Conservation (phyloP, 2,113 vertebrate genomes). For the Leucoraja erinaceus region DNA sequence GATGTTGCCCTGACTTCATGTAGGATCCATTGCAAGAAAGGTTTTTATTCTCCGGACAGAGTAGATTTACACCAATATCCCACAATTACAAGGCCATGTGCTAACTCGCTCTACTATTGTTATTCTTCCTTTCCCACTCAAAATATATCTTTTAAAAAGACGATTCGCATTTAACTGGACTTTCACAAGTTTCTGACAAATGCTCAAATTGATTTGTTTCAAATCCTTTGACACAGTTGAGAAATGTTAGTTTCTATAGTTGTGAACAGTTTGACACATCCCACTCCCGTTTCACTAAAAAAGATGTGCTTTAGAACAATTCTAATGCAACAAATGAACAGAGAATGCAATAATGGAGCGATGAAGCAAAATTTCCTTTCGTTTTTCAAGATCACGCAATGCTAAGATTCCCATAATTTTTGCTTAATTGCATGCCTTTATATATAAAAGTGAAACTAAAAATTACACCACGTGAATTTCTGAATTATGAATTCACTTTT, state of each 20-base stretch:
- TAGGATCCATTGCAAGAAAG: not conserved
- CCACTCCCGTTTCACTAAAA: not conserved
- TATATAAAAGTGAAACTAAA: not conserved
- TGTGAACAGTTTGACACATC: not conserved
- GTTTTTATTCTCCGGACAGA: not conserved
- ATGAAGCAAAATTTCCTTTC: not conserved
- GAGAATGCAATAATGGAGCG: not conserved
- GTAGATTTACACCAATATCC: not conserved
- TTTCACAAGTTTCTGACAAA: not conserved
- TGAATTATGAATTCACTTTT: not conserved
- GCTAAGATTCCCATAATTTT: not conserved
- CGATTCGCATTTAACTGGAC: not conserved
- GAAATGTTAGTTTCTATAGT: not conserved
- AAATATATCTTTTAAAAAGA: not conserved
- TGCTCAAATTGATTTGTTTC: not conserved
- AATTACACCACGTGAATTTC: not conserved
- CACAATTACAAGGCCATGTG: not conserved
- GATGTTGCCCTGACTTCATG: not conserved
- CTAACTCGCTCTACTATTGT: too few species aligned
- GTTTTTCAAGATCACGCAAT: not conserved
- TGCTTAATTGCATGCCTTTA: not conserved
- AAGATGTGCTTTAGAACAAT: not conserved
- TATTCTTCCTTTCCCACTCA: not conserved
- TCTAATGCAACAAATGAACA: not conserved
- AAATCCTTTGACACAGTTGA: not conserved